Conservation (phyloP, 92 coral and sea anemone species). For the Epizoanthus stellaris region DNA sequence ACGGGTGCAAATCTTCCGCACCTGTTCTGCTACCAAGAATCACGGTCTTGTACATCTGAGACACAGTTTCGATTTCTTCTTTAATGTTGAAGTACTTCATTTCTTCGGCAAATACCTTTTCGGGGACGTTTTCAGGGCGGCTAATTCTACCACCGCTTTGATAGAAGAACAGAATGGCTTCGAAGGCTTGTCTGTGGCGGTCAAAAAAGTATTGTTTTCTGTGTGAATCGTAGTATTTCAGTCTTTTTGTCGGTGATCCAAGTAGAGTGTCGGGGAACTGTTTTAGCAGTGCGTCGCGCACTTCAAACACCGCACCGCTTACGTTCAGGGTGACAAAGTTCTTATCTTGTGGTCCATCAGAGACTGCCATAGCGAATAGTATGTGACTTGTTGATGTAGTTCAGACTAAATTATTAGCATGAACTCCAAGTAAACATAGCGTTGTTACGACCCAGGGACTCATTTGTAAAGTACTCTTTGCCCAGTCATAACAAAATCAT, state of each 20-base stretch:
- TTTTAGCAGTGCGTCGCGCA: constrained; percentile 57
- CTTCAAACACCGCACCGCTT: constrained; percentile 88
- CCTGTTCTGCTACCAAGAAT: constrained; percentile 70
- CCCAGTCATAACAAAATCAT: no score
- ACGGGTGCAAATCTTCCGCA: constrained; percentile 57
- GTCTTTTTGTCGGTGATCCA: constrained; percentile 73
- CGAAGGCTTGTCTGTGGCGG: constrained; percentile 93
- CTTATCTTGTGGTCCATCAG: neutral
- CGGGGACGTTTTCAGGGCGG: constrained; percentile 87
- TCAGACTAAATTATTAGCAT: no score
- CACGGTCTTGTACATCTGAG: constrained; percentile 66
- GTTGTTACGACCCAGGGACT: no score
- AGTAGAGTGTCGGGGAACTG: constrained; percentile 80
- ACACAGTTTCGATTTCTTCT: constrained; percentile 38
- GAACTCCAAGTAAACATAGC: no score
- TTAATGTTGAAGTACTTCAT: constrained; percentile 80
- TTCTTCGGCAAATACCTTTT: constrained; percentile 82
- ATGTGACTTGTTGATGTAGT: no score
- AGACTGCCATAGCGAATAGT: constrained; percentile 6
- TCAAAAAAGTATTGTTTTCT: constrained; percentile 83
- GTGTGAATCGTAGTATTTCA: constrained; percentile 68
- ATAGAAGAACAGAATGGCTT: constrained; percentile 86
- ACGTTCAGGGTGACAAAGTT: constrained; percentile 53
- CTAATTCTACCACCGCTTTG: constrained; percentile 82
- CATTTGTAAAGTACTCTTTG: no score